Evolutionary conservation across 30 jellyfish, hydroid and myxozoan genomes (phyloP).

Genomic region (Hydractinia symbiolongicarpus): DNA sequence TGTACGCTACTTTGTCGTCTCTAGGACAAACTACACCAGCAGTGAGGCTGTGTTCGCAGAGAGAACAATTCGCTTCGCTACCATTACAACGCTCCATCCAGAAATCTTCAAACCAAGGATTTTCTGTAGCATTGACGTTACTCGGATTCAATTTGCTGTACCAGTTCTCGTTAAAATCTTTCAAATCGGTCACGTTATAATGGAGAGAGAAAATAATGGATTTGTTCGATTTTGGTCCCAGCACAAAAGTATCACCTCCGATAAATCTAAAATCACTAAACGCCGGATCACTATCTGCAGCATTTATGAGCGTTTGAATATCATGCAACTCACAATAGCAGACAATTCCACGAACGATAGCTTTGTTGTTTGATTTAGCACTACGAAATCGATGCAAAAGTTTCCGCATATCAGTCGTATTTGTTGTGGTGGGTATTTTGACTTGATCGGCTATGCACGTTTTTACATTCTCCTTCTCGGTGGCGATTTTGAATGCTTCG

Average conservation of each 20-base stretch:
- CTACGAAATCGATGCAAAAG: conserved; percentile 33
- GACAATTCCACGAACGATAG: conserved; percentile 52
- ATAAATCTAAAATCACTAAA: conserved; percentile 35
- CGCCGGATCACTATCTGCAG: conserved; percentile 7
- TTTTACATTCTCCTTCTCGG: conserved; percentile 2
- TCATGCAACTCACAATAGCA: conserved; percentile 67
- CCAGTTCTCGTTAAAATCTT: conserved; percentile 42
- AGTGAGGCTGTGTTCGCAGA: conserved; percentile 20
- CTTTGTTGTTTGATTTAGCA: conserved; percentile 7
- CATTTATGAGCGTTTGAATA: conserved; percentile 32
- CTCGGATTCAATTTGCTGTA: conserved; percentile 44
- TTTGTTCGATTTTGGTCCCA: conserved; percentile 28
- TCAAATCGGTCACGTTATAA: conserved; percentile 21
- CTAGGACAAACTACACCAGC: conserved; percentile 39
- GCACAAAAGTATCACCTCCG: conserved; percentile 50
- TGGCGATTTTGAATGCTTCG: conserved; percentile 36
- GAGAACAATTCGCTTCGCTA: conserved; percentile 4
- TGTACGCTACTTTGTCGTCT: conserved; percentile 71
- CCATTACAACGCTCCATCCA: conserved; percentile 53
- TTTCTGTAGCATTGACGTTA: conserved; percentile 16
- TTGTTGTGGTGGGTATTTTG: conserved; percentile 25
- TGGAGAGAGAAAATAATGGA: conserved; percentile 53
- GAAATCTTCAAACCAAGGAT: conserved; percentile 62
- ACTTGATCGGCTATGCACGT: conserved; percentile 52
- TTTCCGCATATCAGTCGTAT: not conserved